Conservation (phyloP, 37 sponge, comb jelly and placozoan species). For the Eunapius fragilis region DNA sequence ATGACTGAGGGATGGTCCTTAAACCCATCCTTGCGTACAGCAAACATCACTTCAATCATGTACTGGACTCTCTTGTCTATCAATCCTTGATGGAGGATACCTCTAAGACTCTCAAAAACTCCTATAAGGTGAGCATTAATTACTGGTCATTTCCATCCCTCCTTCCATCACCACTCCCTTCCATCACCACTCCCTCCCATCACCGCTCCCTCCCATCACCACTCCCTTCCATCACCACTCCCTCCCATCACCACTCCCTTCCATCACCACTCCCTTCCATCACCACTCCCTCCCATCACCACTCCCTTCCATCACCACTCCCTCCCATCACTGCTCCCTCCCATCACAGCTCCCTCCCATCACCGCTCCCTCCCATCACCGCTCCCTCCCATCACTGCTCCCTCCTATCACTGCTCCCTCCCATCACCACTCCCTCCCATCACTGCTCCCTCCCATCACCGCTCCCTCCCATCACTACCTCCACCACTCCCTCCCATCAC, state of each 20-base stretch:
- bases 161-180: neutral
- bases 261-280: neutral
- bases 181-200: neutral
- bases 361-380: no score
- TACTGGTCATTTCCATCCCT: neutral
- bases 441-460: neutral
- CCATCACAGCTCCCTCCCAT: neutral
- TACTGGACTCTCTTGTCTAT: constrained; percentile 88
- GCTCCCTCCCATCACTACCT: neutral
- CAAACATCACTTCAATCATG: constrained; percentile 97
- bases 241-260: no score
- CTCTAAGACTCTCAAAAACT: constrained; percentile 88
- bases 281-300: neutral
- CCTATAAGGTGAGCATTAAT: constrained; percentile 11
- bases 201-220: no score
- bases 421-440: no score
- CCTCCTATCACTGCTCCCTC: neutral
- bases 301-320: neutral
- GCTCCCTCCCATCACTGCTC: neutral
- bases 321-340: neutral
- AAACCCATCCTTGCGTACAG: constrained; percentile 92
- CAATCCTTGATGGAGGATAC: constrained; percentile 85
- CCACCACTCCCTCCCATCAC: neutral
- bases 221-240: no score
- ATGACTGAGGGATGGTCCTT: constrained; percentile 88